phyloP scores from a whole-genome alignment of 2,113 vertebrate species.

The Oncorhynchus mykiss region DNA sequence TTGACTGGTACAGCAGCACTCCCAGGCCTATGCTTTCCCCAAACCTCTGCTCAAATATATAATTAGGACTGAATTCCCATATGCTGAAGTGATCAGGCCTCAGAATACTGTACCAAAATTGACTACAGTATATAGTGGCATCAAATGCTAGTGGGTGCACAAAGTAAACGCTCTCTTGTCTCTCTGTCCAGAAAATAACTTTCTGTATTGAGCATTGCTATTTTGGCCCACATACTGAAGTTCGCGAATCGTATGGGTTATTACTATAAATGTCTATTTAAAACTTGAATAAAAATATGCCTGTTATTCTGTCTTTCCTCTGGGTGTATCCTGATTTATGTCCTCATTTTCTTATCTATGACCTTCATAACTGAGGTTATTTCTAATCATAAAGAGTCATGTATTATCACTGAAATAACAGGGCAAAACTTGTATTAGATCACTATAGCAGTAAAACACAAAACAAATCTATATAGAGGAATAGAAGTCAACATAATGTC shows the following conservation, averaged over 20 bases:
- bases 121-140: slow-evolving; percentile 33
- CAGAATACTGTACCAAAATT: slow-evolving; percentile 34
- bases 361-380: not conserved
- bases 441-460: not conserved
- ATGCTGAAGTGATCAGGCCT: slow-evolving; percentile 58
- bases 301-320: not conserved
- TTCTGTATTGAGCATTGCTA: not conserved
- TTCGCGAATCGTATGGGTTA: not conserved
- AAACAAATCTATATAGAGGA: not conserved
- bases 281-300: not conserved
- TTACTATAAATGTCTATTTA: not conserved
- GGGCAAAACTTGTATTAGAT: not conserved
- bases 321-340: not conserved
- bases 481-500: not conserved
- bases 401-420: not conserved
- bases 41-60: slow-evolving; percentile 49
- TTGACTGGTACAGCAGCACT: slow-evolving; percentile 6
- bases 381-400: not conserved
- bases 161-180: not conserved
- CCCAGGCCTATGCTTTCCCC: slow-evolving; percentile 54
- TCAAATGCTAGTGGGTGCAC: not conserved
- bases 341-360: not conserved
- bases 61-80: slow-evolving; percentile 49
- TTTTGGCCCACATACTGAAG: not conserved
- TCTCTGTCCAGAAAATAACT: not conserved